Base-by-base conservation (phyloP, 2,797 vertebrate genomes). In the Malacoctenus gilli region DNA sequence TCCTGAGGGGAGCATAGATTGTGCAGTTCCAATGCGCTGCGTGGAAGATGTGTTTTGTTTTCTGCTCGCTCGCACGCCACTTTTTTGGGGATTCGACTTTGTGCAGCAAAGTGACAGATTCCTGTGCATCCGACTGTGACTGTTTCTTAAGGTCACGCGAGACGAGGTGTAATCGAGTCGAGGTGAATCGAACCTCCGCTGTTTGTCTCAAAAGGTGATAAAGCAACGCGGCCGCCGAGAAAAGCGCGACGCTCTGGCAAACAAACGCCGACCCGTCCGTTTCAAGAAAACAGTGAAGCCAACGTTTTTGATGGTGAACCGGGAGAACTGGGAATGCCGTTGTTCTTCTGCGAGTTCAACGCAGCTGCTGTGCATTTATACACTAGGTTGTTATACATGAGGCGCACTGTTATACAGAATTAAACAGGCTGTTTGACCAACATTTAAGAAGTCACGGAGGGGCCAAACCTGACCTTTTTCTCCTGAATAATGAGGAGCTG, bases 401-500 rank as follows among this genome's bases (percentile, higher is more conserved):
- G 8, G 19, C n/a, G 10, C 16, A 56, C 19, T 57, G 34, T 14
- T 56, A 20, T 40, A 39, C 1, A 10, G 0, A 48, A 53, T 31
- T 54, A 54, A 69, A 69, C 4, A 25, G 19, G 38, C 52, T 4
- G 21, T 36, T 67, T 38, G 36, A 57, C 61, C 52, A 58, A 59
- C 37, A 70, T 60, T 70, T 56, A 41, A 61, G 69, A 72, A 54
- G 34, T 40, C 46, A 61, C 48, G 43, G 50, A 4, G 3, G 42
- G 28, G 25, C 21, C 16, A 59, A 63, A 59, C 32, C 18, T 66
- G 62, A 65, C 18, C 7, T 55, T 13, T 34, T 28, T 9, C 52
- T 55, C 35, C 58, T 66, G 34, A 75, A 68, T 62, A 57, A 68
- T 50, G 57, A 53, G 35, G 49, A 53, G 15, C 43, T 68, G 51